Conservation (phyloP, 2,888 invertebrate species). For the Orthosia gothica region DNA sequence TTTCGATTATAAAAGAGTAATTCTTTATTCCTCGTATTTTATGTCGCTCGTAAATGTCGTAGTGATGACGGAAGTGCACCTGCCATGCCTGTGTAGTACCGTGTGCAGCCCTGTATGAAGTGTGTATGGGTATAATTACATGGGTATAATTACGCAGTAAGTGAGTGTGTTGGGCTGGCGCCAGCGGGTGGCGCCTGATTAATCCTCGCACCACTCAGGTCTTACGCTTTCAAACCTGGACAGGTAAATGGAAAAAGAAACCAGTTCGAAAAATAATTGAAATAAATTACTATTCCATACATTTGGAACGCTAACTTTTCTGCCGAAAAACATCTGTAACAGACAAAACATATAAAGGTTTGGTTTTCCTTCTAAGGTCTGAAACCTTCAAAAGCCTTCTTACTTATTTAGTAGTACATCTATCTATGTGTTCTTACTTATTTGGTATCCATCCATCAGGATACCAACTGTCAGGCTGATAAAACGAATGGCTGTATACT, state of each 20-base stretch:
- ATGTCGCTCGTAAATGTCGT: slow-evolving; percentile 14
- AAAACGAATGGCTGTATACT: background rate
- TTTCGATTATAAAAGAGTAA: slow-evolving; percentile 1
- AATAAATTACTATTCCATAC: background rate
- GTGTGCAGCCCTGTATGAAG: background rate
- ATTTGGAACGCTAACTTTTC: background rate
- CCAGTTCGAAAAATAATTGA: background rate
- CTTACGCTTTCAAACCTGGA: background rate
- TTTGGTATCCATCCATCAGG: too few relatives aligned
- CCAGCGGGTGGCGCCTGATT: background rate
- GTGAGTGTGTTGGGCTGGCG: background rate
- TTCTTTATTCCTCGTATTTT: slow-evolving; percentile 9
- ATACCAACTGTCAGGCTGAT: too few relatives aligned
- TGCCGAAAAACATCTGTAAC: background rate
- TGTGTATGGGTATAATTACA: too few relatives aligned
- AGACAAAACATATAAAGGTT: too few relatives aligned
- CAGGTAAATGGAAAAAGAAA: background rate
- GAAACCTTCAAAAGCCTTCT: too few relatives aligned
- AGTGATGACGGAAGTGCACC: background rate
- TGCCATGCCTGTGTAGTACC: background rate
- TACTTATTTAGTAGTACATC: too few relatives aligned
- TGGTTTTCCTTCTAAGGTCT: too few relatives aligned
- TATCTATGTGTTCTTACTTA: too few relatives aligned
- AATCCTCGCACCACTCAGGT: background rate
- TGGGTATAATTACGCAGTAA: background rate